Percentiles rank a stretch among this genome's conserved stretches.
Conservation (phyloP, 2,888 invertebrate species). For the Vanessa cardui region DNA sequence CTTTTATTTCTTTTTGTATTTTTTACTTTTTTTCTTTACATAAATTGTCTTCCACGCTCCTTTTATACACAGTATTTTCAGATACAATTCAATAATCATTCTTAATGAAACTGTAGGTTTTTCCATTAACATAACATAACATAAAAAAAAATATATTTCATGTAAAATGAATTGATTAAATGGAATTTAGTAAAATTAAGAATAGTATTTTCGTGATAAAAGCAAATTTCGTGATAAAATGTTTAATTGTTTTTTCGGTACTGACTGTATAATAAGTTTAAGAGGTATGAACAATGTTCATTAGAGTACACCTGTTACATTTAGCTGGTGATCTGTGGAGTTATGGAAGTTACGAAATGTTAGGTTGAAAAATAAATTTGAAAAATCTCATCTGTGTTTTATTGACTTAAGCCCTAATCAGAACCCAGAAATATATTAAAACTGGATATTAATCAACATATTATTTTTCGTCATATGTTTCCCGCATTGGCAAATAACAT, state of each 20-base stretch:
- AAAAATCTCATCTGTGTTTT: conserved; percentile 66
- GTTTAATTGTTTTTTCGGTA: conserved; percentile 77
- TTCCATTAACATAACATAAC: conserved; percentile 23
- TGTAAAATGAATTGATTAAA: conserved; percentile 64
- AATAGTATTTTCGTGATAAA: conserved; percentile 81
- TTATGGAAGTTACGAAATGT: conserved; percentile 79
- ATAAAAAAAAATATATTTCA: conserved; percentile 26
- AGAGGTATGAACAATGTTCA: conserved; percentile 82
- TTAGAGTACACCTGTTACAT: conserved; percentile 78
- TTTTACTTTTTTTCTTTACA: conserved; percentile 14
- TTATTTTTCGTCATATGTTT: too few species aligned
- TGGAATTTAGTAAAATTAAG: conserved; percentile 78
- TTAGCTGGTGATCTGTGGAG: conserved; percentile 79
- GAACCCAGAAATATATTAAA: background rate
- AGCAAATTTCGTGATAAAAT: conserved; percentile 78
- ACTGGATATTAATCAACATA: background rate
- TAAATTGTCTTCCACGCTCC: conserved; percentile 33
- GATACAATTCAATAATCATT: conserved; percentile 15
- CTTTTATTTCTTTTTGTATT: background rate
- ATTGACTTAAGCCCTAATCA: conserved; percentile 43
- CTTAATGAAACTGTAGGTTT: conserved; percentile 17
- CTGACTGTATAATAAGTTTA: conserved; percentile 78
- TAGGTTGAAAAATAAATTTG: conserved; percentile 81
- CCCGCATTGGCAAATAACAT: too few species aligned
- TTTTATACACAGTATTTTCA: conserved; percentile 23